Conservation (phyloP, 2,888 invertebrate genomes). For the Odontothrips loti region DNA sequence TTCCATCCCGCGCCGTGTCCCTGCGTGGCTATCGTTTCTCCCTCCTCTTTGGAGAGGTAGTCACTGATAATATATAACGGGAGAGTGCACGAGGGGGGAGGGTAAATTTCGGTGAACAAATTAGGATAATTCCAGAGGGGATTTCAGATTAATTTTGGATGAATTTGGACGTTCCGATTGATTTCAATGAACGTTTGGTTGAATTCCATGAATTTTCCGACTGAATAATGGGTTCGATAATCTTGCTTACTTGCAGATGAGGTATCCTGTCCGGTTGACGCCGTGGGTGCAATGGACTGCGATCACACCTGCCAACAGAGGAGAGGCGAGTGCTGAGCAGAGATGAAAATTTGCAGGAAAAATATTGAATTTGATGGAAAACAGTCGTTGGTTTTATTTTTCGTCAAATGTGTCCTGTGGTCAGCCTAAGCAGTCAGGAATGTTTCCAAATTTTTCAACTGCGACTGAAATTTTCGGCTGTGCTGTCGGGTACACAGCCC, state of each 20-base stretch:
- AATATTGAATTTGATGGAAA: not conserved
- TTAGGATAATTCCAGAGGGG: no score
- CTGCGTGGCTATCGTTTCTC: no score
- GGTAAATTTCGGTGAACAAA: no score
- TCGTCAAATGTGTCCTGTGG: not conserved
- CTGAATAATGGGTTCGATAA: not conserved
- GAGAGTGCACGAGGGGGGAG: not conserved
- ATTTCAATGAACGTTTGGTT: not conserved
- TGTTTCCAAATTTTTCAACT: no score
- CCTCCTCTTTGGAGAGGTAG: no score
- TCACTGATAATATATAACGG: no score
- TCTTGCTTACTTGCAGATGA: constrained; percentile 62
- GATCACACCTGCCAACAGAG: constrained; percentile 55
- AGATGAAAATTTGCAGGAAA: constrained; percentile 33
- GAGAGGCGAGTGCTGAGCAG: constrained; percentile 11
- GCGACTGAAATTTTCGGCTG: no score
- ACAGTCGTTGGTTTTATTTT: not conserved
- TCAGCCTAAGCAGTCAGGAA: not conserved
- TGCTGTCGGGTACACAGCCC: no score
- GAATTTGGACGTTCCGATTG: not conserved
- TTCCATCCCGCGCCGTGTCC: no score
- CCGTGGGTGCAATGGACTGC: constrained; percentile 82
- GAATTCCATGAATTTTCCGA: not conserved
- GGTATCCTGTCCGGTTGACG: constrained; percentile 72
- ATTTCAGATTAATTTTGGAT: no score